Conservation (phyloP, 2,888 invertebrate species). For the Lasioglossum lativentre region DNA sequence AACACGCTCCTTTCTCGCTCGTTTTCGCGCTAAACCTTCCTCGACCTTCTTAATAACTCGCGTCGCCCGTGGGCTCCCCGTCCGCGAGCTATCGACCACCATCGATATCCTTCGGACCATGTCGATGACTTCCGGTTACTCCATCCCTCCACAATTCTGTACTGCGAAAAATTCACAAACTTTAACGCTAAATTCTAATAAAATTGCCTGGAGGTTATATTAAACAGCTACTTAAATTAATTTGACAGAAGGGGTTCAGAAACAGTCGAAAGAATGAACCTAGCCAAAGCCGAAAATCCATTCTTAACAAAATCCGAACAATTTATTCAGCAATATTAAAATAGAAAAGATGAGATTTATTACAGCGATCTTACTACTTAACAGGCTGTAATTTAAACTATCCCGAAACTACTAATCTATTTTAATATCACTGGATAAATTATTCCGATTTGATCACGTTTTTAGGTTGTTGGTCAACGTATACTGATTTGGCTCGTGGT, state of each 20-base stretch:
- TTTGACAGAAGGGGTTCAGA: no score
- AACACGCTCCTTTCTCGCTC: slow-evolving; percentile 17
- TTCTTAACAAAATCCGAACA: background rate
- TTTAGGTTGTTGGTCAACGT: background rate
- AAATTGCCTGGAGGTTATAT: background rate
- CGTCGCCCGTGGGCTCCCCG: background rate
- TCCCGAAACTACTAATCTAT: no score
- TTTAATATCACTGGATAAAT: background rate
- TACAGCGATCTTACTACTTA: no score
- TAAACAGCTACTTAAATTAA: background rate
- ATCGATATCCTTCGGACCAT: background rate
- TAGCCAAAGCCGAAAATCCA: no score
- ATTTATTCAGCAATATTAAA: background rate
- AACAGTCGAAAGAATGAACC: no score
- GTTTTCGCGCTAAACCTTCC: slow-evolving; percentile 16
- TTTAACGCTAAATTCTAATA: background rate
- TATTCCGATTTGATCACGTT: background rate
- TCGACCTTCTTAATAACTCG: slow-evolving; percentile 9
- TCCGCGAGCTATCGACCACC: background rate
- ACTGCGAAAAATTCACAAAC: background rate
- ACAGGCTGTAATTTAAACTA: no score
- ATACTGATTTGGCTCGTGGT: background rate
- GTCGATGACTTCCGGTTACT: background rate
- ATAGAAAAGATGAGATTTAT: background rate
- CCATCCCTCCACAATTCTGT: background rate